A percentile compares a stretch with the other conserved stretches of the same genome.
Evolutionary conservation across 2,113 vertebrate species (phyloP).

Genomic region (Turnix velox): DNA sequence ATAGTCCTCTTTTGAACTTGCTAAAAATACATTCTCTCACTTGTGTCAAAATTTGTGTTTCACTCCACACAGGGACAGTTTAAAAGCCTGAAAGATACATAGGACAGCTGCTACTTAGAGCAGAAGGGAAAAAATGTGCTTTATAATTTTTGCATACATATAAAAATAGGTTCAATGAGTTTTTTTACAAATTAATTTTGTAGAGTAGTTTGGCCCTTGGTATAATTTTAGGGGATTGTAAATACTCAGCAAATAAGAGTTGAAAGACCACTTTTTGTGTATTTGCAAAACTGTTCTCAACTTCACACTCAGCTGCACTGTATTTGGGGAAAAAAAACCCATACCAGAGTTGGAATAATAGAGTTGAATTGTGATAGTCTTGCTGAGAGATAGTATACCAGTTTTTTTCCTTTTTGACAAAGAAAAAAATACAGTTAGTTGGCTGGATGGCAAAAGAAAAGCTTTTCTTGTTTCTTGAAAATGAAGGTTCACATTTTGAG

Average conservation of each 20-base stretch:
- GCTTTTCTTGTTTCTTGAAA: neutral
- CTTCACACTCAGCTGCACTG: neutral
- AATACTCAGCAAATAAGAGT: neutral
- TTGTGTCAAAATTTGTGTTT: neutral
- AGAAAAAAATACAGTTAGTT: neutral
- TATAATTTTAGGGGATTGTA: conserved; percentile 1
- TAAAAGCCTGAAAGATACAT: conserved; percentile 17
- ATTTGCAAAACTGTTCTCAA: conserved; percentile 13
- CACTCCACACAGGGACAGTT: neutral
- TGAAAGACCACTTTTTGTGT: neutral
- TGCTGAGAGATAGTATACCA: neutral
- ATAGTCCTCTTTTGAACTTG: neutral
- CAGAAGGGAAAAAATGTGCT: neutral
- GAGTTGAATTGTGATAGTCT: neutral
- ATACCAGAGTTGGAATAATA: neutral
- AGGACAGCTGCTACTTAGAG: neutral
- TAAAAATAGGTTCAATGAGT: neutral
- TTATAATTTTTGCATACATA: neutral
- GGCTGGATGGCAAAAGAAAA: neutral
- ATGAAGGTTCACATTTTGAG: neutral
- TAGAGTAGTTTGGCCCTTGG: conserved; percentile 21
- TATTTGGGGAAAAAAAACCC: neutral
- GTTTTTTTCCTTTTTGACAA: neutral
- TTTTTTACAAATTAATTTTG: conserved; percentile 25
- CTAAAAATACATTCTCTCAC: neutral